Evolutionary conservation across 2,797 vertebrate species (phyloP).

Genomic region (Erethizon dorsatum): DNA sequence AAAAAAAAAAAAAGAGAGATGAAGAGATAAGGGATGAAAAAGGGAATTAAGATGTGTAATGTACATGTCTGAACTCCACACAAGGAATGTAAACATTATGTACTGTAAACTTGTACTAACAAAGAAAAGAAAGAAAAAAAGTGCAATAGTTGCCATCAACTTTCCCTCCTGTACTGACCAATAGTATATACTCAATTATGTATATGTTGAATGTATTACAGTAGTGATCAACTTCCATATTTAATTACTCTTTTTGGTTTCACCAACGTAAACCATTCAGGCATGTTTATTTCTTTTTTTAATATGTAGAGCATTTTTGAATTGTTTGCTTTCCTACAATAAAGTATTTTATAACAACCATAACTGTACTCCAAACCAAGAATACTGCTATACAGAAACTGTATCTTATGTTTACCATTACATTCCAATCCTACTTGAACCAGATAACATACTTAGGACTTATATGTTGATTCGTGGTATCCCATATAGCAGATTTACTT

Average conservation of each 20-base stretch:
- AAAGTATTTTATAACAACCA: slow-evolving; percentile 51
- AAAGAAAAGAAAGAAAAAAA: background rate
- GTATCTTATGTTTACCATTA: background rate
- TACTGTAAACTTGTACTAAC: background rate
- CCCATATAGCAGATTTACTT: slow-evolving; percentile 5
- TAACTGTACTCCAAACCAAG: slow-evolving; percentile 38
- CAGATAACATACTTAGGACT: slow-evolving; percentile 42
- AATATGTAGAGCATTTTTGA: slow-evolving; percentile 51
- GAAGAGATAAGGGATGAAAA: background rate
- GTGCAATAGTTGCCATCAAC: slow-evolving; percentile 7
- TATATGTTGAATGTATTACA: slow-evolving; percentile 37
- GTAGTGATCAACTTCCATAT: slow-evolving; percentile 18
- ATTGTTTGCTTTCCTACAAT: slow-evolving; percentile 40
- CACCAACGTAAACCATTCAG: slow-evolving; percentile 7
- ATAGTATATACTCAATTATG: background rate
- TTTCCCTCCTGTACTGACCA: background rate
- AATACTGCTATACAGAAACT: slow-evolving; percentile 19
- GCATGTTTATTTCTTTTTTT: slow-evolving; percentile 34
- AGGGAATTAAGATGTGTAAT: background rate
- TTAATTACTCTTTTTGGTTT: slow-evolving; percentile 62
- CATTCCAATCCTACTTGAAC: slow-evolving; percentile 22
- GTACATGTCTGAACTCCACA: background rate
- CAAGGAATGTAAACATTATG: background rate
- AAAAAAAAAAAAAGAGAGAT: background rate
- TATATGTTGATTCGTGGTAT: slow-evolving; percentile 38